phyloP scores from a whole-genome alignment of 2,113 vertebrate species.

The Lonchura striata region DNA sequence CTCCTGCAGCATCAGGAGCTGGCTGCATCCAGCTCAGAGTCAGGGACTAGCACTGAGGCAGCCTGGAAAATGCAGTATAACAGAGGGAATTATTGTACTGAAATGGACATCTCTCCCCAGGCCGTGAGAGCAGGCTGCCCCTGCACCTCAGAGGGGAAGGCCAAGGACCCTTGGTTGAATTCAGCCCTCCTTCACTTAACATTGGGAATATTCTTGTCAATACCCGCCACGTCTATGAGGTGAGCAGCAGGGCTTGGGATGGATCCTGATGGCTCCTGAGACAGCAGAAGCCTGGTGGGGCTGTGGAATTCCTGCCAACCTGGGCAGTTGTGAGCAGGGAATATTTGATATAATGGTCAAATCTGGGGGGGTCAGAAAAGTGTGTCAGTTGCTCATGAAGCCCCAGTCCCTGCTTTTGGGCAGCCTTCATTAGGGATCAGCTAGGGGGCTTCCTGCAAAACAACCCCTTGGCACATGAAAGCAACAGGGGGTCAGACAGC shows the following conservation, averaged over 20 bases:
- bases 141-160: slow-evolving; percentile 81
- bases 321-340: neutral
- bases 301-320: neutral
- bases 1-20: neutral
- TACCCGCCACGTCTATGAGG: slow-evolving; percentile 78
- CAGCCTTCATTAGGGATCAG: neutral
- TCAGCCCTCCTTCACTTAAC: slow-evolving; percentile 75
- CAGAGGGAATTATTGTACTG: neutral
- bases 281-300: neutral
- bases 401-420: too few relatives aligned
- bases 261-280: neutral
- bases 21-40: neutral
- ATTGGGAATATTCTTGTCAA: slow-evolving; percentile 77
- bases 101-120: slow-evolving; percentile 57
- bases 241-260: slow-evolving; percentile 19
- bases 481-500: neutral
- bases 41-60: neutral
- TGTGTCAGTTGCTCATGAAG: too few relatives aligned
- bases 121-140: slow-evolving; percentile 72
- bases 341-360: too few relatives aligned
- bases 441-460: neutral
- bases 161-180: slow-evolving; percentile 78
- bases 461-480: neutral
- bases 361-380: too few relatives aligned
- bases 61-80: neutral